A percentile compares a stretch with the other conserved stretches of the same genome.
phyloP scores from a whole-genome alignment of 2,113 vertebrate genomes.

The Oreotrochilus melanogaster region DNA sequence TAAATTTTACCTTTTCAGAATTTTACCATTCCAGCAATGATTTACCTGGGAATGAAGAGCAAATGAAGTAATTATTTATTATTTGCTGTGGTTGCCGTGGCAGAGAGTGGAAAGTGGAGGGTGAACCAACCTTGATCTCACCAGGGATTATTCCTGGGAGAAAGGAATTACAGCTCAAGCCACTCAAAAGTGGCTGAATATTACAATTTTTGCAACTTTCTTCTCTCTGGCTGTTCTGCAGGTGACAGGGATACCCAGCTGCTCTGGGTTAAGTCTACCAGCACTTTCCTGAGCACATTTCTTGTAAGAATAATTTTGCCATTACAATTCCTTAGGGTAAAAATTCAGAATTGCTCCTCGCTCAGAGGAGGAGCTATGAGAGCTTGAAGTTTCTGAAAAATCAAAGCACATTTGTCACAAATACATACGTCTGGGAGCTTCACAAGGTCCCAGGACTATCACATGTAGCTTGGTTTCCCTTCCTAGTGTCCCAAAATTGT shows the following conservation, averaged over 20 bases:
- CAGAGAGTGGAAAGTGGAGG: neutral
- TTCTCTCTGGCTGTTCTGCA: neutral
- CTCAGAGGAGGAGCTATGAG: neutral
- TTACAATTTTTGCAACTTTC: neutral
- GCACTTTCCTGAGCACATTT: neutral
- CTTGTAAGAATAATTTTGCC: neutral
- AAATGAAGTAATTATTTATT: neutral
- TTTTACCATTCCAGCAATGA: neutral
- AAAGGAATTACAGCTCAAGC: neutral
- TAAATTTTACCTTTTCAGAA: neutral
- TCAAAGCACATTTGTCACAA: accelerated
- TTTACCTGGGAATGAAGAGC: neutral
- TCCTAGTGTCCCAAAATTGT: accelerated
- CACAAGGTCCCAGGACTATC: neutral
- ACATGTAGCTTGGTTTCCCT: accelerated
- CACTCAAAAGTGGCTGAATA: neutral
- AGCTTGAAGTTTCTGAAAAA: neutral
- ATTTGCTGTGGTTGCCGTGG: conserved; percentile 17
- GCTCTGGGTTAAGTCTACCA: neutral
- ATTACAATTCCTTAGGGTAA: neutral
- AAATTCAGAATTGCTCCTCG: neutral
- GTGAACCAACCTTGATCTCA: neutral
- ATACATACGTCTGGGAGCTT: neutral
- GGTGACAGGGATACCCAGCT: neutral
- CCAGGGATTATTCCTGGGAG: neutral